Base-by-base conservation (phyloP, 2,888 invertebrate genomes). In the Xanthorhoe designata region DNA sequence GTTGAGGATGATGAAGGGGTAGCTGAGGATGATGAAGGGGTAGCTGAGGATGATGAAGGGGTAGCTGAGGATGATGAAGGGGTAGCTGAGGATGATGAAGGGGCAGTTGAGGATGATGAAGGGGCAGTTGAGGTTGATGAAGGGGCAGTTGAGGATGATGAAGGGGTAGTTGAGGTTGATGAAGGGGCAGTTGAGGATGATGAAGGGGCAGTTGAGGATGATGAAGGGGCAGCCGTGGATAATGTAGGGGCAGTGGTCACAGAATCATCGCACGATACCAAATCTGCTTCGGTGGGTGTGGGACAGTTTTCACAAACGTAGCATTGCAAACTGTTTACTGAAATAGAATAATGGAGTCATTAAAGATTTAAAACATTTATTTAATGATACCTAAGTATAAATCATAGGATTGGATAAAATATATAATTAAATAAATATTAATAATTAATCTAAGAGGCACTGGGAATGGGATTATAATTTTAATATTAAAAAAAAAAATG, bases 311-410 rank as follows among this genome's bases (percentile, higher is more conserved):
- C 49, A 61, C 85, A 86, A 0, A 66, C 66, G 66, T 82, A 84
- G 61, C 85, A 86, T 66, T 82, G 73, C 56, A 84, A 72, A 35
- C 75, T 69, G 53, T 76, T 58, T n/a, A 76, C 85, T 86, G 78
- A 64, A 82, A 81, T 13, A 56, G 24, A 53, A 59, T 4, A 24
- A 24, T 24, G 32, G 0, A 47, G 0, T 9, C 38, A 13, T 8
- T 51, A 19, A 8, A 13, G 13, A 42, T 13, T 13, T 1, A 42
- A 42, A 42, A 13, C 32, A 32, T 32, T 49, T 9, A 24, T 24
- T 24, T 24, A 3, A 24, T 4, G n/a, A n/a, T n/a, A n/a, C n/a
- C n/a, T n/a, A n/a, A n/a, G n/a, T n/a, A n/a, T n/a, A n/a, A n/a
- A n/a, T n/a, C n/a, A n/a, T n/a, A n/a, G n/a, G n/a, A n/a, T n/a